These are phyloP conservation scores for Limanda limanda DNA, from an alignment of 2,113 vertebrate species.

Conservation along the genomic window DNA sequence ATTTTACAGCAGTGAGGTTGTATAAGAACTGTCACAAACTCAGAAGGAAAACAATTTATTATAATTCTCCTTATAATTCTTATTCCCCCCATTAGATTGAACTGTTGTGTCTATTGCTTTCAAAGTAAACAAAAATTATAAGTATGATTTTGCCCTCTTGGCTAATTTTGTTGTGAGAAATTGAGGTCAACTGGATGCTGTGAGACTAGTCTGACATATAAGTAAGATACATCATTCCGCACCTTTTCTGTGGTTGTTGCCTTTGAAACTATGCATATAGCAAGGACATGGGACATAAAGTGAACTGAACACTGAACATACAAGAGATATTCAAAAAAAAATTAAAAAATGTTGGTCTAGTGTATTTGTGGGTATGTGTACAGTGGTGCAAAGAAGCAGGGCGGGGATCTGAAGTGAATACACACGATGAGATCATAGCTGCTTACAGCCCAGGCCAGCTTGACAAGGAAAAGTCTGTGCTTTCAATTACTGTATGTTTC, in stretches of 20 bases:
- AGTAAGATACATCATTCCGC: neutral
- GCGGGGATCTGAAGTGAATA: constrained; percentile 45
- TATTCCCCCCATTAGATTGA: too few relatives aligned
- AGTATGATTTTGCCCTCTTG: constrained; percentile 52
- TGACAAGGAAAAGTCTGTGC: constrained; percentile 39
- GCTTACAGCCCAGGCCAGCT: constrained; percentile 36
- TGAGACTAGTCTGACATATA: constrained; percentile 16
- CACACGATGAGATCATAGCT: constrained; percentile 68
- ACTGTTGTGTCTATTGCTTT: neutral
- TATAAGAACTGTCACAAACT: constrained; percentile 10
- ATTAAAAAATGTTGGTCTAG: constrained; percentile 9
- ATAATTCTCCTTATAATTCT: neutral
- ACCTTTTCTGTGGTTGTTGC: neutral
- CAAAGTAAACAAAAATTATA: neutral
- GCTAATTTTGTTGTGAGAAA: constrained; percentile 50
- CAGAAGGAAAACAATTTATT: neutral
- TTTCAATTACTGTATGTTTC: constrained; percentile 30
- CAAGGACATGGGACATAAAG: neutral
- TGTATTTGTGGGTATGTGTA: constrained; percentile 37
- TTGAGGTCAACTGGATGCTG: constrained; percentile 69
- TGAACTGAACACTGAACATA: neutral
- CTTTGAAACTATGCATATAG: constrained; percentile 1
- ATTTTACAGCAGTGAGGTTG: neutral
- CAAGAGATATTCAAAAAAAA: constrained; percentile 13
- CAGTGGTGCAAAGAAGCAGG: constrained; percentile 40